These are phyloP conservation scores for Hemaris fuciformis DNA, from an alignment of 2,888 invertebrate genomes.

Conservation along the genomic window DNA sequence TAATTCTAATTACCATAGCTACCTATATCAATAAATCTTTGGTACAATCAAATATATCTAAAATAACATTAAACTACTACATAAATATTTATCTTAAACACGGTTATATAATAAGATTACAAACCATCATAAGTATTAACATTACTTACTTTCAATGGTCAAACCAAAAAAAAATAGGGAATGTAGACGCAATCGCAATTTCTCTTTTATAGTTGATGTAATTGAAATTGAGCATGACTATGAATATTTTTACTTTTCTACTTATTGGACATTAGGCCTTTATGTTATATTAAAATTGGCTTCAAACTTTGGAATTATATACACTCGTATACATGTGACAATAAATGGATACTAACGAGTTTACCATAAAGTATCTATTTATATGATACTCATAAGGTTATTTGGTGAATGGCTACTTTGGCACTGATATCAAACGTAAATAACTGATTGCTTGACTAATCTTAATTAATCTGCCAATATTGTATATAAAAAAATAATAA, in stretches of 20 bases:
- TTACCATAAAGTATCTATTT: background rate
- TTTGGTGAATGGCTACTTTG: constrained; percentile 13
- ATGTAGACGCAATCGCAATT: background rate
- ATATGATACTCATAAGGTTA: too few relatives aligned
- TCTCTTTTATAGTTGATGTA: background rate
- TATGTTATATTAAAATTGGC: background rate
- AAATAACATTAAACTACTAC: background rate
- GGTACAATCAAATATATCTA: background rate
- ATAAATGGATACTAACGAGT: background rate
- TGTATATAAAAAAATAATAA: background rate
- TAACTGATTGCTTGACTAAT: background rate
- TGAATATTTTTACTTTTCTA: background rate
- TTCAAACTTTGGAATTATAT: background rate
- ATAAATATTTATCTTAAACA: background rate
- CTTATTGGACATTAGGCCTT: background rate
- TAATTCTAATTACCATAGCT: background rate
- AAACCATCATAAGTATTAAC: background rate
- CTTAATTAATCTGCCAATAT: background rate
- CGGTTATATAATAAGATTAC: background rate
- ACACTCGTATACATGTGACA: background rate
- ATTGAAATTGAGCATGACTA: background rate
- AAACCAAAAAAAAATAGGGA: constrained; percentile 2
- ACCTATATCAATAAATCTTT: background rate
- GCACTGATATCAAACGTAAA: background rate
- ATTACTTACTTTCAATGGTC: background rate